Evolutionary conservation across 1,140 invertebrate genomes (phyloP).

Genomic region (Trichonephila clavata): DNA sequence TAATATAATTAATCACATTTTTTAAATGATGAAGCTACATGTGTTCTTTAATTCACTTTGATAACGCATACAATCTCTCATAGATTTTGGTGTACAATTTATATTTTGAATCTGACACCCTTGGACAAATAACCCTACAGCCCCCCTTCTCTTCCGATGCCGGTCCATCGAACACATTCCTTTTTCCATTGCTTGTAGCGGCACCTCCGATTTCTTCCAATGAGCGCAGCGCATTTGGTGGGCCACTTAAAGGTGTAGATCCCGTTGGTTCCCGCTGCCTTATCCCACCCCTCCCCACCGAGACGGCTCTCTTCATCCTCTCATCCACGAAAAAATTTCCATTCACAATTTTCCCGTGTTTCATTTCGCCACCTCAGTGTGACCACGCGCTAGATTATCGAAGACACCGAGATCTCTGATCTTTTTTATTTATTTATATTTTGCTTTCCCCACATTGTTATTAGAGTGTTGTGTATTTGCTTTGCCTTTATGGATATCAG

Average conservation of each 20-base stretch:
- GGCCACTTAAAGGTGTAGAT: slow-evolving; percentile 67
- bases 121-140: background rate
- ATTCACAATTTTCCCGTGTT: slow-evolving; percentile 56
- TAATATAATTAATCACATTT: too few relatives aligned
- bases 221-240: slow-evolving; percentile 11
- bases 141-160: background rate
- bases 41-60: too few relatives aligned
- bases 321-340: background rate
- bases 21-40: too few relatives aligned
- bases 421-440: background rate
- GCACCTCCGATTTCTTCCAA: slow-evolving; percentile 47
- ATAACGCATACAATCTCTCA: too few relatives aligned
- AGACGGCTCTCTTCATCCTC: slow-evolving; percentile 51
- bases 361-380: background rate
- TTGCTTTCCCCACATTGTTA: background rate
- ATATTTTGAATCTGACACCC: too few relatives aligned
- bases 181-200: background rate
- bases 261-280: slow-evolving; percentile 52
- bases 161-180: too few relatives aligned
- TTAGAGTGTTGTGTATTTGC: background rate
- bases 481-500: background rate
- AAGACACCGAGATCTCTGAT: background rate
- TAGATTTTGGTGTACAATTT: too few relatives aligned
- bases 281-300: background rate
- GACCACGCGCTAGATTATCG: background rate